Evolutionary conservation across 2,113 vertebrate species (phyloP).

Genomic region (Strix uralensis): DNA sequence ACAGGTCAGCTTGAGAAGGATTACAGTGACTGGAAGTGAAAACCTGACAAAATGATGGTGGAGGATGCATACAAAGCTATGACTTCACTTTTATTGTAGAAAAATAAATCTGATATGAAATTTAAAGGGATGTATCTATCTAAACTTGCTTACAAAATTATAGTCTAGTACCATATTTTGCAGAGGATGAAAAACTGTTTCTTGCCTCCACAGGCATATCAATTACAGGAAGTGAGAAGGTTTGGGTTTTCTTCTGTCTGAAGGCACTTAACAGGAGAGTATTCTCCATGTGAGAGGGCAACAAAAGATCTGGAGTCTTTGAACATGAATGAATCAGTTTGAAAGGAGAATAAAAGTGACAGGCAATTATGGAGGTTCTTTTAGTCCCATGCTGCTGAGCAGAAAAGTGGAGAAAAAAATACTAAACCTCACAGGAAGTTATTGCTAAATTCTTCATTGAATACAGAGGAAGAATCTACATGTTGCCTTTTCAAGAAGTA

Average conservation of each 20-base stretch:
- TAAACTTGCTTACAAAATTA: not conserved
- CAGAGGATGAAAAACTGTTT: not conserved
- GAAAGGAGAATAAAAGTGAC: not conserved
- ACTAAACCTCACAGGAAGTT: not conserved
- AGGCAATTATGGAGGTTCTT: not conserved
- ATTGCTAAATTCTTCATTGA: not conserved
- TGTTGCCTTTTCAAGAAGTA: not conserved
- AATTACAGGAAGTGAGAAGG: not conserved
- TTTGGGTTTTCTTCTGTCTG: not conserved
- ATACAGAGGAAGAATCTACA: not conserved
- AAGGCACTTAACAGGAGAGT: not conserved
- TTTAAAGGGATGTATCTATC: not conserved
- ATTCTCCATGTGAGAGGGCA: not conserved
- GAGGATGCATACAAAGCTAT: not conserved
- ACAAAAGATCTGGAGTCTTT: not conserved
- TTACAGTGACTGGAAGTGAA: not conserved
- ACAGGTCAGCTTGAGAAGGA: not conserved
- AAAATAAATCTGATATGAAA: not conserved
- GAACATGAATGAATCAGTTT: not conserved
- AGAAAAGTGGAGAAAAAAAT: not conserved
- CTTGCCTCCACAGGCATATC: not conserved
- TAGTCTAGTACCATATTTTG: not conserved
- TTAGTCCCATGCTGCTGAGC: not conserved
- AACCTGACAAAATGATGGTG: not conserved
- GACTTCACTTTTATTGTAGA: not conserved